These are phyloP conservation scores for Tetraneura akinire DNA, from an alignment of 1,140 invertebrate genomes.

Conservation along the genomic window DNA sequence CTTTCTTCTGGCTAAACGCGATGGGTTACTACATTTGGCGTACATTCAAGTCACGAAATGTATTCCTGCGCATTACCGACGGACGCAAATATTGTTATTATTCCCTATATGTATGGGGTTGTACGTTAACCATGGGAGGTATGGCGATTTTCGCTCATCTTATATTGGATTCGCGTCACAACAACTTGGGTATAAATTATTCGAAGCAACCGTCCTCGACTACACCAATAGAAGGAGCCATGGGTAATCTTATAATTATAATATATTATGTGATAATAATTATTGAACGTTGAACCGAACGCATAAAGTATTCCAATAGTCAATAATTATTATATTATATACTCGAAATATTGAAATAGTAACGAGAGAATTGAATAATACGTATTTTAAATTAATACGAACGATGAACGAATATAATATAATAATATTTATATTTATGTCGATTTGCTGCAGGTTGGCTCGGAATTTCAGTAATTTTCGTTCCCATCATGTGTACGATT, in stretches of 20 bases:
- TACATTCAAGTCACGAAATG: slow-evolving; percentile 79
- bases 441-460: slow-evolving; percentile 71
- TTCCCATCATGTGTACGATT: slow-evolving; percentile 75
- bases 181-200: slow-evolving; percentile 55
- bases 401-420: no score
- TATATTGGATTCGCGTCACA: slow-evolving; percentile 67
- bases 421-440: background rate
- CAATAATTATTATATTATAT: no score
- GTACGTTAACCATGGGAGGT: slow-evolving; percentile 68
- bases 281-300: no score
- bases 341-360: no score
- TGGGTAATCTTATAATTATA: slow-evolving; percentile 60
- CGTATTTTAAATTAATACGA: no score
- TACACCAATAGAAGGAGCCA: slow-evolving; percentile 66
- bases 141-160: slow-evolving; percentile 79
- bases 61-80: slow-evolving; percentile 79
- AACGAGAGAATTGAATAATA: no score
- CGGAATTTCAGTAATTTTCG: slow-evolving; percentile 77
- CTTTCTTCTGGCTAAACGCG: slow-evolving; percentile 83
- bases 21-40: slow-evolving; percentile 84
- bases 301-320: no score
- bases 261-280: no score
- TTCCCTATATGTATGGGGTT: slow-evolving; percentile 76
- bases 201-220: slow-evolving; percentile 56
- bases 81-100: slow-evolving; percentile 83